These are phyloP conservation scores for Pavo muticus DNA, from an alignment of 2,113 vertebrate species.

Conservation along the genomic window DNA sequence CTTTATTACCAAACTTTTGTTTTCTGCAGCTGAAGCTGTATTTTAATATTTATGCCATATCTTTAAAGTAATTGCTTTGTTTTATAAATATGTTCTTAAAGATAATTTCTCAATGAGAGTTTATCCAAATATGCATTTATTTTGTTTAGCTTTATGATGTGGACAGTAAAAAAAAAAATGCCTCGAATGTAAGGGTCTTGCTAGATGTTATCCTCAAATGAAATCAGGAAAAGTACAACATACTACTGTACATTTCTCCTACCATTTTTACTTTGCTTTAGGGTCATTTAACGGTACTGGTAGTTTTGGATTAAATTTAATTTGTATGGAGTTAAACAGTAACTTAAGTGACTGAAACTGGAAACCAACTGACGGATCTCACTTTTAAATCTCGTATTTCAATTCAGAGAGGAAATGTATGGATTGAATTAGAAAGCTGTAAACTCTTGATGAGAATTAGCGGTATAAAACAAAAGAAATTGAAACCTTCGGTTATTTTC, in stretches of 20 bases:
- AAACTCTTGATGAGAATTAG: slow-evolving; percentile 59
- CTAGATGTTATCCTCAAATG: not conserved
- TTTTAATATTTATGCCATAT: not conserved
- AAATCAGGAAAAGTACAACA: slow-evolving; percentile 7
- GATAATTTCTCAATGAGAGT: not conserved
- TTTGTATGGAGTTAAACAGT: slow-evolving; percentile 53
- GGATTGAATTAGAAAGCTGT: slow-evolving; percentile 45
- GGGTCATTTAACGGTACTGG: slow-evolving; percentile 38
- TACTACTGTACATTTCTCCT: slow-evolving; percentile 23
- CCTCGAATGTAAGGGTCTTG: not conserved
- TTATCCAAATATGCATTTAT: not conserved
- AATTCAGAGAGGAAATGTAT: slow-evolving; percentile 34
- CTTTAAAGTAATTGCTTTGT: not conserved
- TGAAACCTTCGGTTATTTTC: slow-evolving; percentile 50
- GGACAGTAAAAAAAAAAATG: not conserved
- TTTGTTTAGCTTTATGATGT: not conserved
- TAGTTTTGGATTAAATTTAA: slow-evolving; percentile 64
- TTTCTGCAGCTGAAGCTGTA: not conserved
- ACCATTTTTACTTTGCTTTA: slow-evolving; percentile 44
- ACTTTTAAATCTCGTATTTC: slow-evolving; percentile 24
- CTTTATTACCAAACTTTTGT: not conserved
- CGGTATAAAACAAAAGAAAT: slow-evolving; percentile 58
- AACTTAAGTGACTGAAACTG: slow-evolving; percentile 34
- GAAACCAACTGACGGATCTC: slow-evolving; percentile 33
- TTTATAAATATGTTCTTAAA: not conserved